Percentiles rank a stretch among this genome's conserved stretches.
phyloP scores from a whole-genome alignment of 2,113 vertebrate species.

The Dromas ardeola region DNA sequence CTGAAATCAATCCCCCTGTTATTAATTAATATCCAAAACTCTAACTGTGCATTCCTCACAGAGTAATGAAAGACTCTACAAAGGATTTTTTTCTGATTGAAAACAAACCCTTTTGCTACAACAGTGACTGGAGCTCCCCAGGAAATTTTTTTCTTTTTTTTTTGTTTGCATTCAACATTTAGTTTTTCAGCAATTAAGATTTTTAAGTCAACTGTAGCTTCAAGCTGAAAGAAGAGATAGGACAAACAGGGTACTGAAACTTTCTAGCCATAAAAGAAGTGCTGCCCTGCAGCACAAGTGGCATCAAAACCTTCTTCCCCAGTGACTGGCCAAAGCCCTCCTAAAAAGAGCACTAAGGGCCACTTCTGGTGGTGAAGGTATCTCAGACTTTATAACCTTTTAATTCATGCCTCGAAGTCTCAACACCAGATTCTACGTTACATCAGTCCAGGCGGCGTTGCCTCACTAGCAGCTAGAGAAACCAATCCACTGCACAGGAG shows the following conservation, averaged over 20 bases:
- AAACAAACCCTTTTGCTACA: background rate
- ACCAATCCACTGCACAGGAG: background rate
- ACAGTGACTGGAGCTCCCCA: background rate
- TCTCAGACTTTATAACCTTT: background rate
- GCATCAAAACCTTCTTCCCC: background rate
- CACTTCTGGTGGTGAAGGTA: background rate
- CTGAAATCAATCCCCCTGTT: background rate
- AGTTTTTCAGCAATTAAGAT: background rate
- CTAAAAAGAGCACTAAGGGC: background rate
- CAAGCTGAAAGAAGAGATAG: background rate
- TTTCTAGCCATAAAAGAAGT: background rate
- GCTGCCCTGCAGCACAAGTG: background rate
- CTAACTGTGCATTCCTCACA: background rate
- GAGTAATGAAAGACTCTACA: background rate
- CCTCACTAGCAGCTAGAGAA: background rate
- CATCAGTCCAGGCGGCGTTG: fast-evolving
- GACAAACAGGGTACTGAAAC: background rate
- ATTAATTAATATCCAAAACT: background rate
- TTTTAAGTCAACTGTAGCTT: background rate
- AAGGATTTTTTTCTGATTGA: background rate
- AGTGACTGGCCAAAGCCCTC: background rate
- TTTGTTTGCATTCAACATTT: background rate
- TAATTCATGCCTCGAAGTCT: background rate
- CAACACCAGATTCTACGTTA: background rate
- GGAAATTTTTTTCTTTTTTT: background rate